phyloP scores from a whole-genome alignment of 2,113 vertebrate species.

The Plestiodon gilberti region DNA sequence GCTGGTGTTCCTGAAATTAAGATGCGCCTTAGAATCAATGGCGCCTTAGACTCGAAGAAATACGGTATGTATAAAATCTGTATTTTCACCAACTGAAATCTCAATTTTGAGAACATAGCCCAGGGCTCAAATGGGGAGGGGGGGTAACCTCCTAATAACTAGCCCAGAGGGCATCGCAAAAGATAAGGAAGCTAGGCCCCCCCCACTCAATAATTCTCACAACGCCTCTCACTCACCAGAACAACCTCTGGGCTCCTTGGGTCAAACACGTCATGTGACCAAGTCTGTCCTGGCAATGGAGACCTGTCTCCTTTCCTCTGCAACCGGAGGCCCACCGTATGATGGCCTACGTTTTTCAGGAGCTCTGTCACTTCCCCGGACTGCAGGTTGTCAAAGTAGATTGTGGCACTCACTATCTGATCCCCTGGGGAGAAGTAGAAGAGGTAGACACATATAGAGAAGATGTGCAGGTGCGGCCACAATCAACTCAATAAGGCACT shows the following conservation, averaged over 20 bases:
- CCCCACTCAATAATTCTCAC: too few species aligned
- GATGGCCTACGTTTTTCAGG: conserved; percentile 87
- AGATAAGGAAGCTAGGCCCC: background rate
- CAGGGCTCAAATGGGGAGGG: too few species aligned
- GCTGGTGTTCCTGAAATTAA: too few species aligned
- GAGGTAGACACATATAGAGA: background rate
- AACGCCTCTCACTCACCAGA: conserved; percentile 77
- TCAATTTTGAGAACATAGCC: too few species aligned
- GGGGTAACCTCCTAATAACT: background rate
- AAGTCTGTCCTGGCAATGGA: conserved; percentile 74
- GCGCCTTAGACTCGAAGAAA: too few species aligned
- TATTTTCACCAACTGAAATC: too few species aligned
- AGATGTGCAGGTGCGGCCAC: background rate
- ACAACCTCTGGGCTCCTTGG: conserved; percentile 85
- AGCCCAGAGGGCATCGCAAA: background rate
- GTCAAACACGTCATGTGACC: conserved; percentile 62
- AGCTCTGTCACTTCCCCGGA: conserved; percentile 89
- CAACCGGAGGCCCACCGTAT: conserved; percentile 91
- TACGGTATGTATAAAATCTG: too few species aligned
- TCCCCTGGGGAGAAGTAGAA: conserved; percentile 79
- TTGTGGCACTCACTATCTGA: conserved; percentile 93
- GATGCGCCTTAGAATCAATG: too few species aligned
- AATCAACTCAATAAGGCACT: too few species aligned
- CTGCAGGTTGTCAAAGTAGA: conserved; percentile 94
- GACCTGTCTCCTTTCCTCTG: conserved; percentile 89